Evolutionary conservation across 2,113 vertebrate species (phyloP).

Genomic region (Holacanthus passer): DNA sequence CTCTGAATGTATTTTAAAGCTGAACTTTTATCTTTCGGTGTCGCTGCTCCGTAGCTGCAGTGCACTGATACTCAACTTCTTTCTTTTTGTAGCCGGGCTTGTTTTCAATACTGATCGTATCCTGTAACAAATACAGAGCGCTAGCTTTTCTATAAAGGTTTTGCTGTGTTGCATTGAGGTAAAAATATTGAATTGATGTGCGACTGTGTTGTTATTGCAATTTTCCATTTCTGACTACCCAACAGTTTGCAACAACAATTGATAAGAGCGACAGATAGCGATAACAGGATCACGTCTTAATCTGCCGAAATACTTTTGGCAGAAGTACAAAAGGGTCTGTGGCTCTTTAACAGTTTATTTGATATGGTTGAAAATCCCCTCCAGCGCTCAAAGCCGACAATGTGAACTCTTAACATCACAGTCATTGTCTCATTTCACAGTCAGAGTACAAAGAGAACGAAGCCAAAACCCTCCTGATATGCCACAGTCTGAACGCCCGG

Average conservation of each 20-base stretch:
- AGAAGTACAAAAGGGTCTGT: conserved; percentile 45
- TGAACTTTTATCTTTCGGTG: conserved; percentile 15
- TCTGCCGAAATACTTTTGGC: conserved; percentile 39
- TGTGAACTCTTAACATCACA: conserved; percentile 62
- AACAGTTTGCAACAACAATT: conserved; percentile 37
- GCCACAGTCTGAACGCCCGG: conserved; percentile 28
- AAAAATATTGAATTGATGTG: conserved; percentile 9
- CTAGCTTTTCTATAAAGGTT: background rate
- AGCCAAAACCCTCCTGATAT: conserved; percentile 32
- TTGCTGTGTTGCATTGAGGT: background rate
- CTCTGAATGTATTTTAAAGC: conserved; percentile 23
- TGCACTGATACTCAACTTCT: background rate
- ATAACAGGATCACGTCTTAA: conserved; percentile 47
- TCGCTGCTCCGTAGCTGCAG: background rate
- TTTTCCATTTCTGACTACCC: background rate
- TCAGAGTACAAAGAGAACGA: conserved; percentile 44
- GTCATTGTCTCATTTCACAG: conserved; percentile 59
- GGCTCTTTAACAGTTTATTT: conserved; percentile 57
- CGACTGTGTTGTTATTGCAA: conserved; percentile 26
- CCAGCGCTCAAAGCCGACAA: conserved; percentile 51
- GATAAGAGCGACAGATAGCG: conserved; percentile 36
- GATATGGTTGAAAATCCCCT: conserved; percentile 60
- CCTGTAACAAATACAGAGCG: conserved; percentile 3
- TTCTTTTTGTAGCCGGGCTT: no score
- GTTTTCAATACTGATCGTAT: conserved; percentile 6